Percentiles rank a stretch among this genome's conserved stretches.
phyloP scores from a whole-genome alignment of 1,140 invertebrate species.

The Hylyphantes graminicola region DNA sequence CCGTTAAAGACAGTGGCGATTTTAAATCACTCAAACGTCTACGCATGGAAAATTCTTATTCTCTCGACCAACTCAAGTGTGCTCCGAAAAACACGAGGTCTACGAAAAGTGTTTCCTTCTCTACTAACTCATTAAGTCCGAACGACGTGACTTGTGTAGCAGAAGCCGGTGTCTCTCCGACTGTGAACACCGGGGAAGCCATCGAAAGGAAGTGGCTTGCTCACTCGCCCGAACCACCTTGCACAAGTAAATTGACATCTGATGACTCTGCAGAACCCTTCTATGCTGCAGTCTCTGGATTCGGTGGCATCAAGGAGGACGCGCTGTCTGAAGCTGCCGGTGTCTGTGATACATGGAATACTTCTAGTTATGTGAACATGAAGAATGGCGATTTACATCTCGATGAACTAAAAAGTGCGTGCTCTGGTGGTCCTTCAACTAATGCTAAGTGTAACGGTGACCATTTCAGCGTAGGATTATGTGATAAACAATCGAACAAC shows the following conservation, averaged over 20 bases:
- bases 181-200: neutral
- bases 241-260: neutral
- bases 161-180: neutral
- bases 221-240: conserved; percentile 1
- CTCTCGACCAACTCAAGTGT: conserved; percentile 18
- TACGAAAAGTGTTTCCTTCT: conserved; percentile 46
- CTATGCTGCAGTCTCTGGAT: too few species aligned
- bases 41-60: conserved; percentile 3
- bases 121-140: neutral
- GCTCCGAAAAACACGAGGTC: neutral
- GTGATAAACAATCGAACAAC: too few species aligned
- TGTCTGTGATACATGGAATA: too few species aligned
- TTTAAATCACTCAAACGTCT: neutral
- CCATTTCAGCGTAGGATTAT: too few species aligned
- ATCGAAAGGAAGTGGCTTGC: neutral
- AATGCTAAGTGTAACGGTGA: too few species aligned
- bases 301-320: too few species aligned
- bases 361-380: too few species aligned
- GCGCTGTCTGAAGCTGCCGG: too few species aligned
- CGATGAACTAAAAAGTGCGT: too few species aligned
- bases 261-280: neutral
- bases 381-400: too few species aligned
- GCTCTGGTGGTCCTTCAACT: too few species aligned
- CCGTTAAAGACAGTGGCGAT: neutral
- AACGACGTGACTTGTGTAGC: conserved; percentile 1